Evolutionary conservation across 2,888 invertebrate genomes (phyloP).

Genomic region (Cordilura impudica): DNA sequence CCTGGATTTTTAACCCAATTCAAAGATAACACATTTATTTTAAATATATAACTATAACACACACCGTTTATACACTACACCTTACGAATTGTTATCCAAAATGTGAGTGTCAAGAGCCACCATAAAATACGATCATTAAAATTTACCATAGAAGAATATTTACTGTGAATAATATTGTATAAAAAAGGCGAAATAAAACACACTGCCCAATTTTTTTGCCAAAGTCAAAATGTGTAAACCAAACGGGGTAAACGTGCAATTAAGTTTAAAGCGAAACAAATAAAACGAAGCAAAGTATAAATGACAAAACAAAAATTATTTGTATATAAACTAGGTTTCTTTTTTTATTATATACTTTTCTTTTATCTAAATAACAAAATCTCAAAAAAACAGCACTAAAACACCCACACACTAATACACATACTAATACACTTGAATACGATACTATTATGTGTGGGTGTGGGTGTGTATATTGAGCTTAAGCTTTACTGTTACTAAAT

Average conservation of each 20-base stretch:
- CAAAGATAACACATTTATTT: slow-evolving; percentile 42
- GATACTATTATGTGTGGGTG: background rate
- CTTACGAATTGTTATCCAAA: slow-evolving; percentile 55
- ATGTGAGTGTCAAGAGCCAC: slow-evolving; percentile 56
- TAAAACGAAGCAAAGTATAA: background rate
- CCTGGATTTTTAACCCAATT: slow-evolving; percentile 48
- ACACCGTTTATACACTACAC: background rate
- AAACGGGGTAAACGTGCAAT: slow-evolving; percentile 47
- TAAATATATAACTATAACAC: slow-evolving; percentile 37
- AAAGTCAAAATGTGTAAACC: slow-evolving; percentile 43
- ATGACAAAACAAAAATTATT: slow-evolving; percentile 17
- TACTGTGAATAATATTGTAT: slow-evolving; percentile 6
- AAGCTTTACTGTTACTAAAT: slow-evolving; percentile 37
- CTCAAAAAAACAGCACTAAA: slow-evolving; percentile 12
- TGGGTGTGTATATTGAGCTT: slow-evolving; percentile 7
- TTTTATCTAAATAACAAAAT: slow-evolving; percentile 49
- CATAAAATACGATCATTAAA: slow-evolving; percentile 60
- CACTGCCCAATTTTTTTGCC: slow-evolving; percentile 49
- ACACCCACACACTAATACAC: background rate
- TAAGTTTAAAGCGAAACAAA: slow-evolving; percentile 27
- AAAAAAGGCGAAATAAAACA: slow-evolving; percentile 41
- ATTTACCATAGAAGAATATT: slow-evolving; percentile 36
- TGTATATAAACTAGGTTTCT: slow-evolving; percentile 6
- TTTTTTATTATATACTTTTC: background rate
- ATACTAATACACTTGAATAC: background rate